phyloP scores from a whole-genome alignment of 2,888 invertebrate species.

The Phyto melanocephala region DNA sequence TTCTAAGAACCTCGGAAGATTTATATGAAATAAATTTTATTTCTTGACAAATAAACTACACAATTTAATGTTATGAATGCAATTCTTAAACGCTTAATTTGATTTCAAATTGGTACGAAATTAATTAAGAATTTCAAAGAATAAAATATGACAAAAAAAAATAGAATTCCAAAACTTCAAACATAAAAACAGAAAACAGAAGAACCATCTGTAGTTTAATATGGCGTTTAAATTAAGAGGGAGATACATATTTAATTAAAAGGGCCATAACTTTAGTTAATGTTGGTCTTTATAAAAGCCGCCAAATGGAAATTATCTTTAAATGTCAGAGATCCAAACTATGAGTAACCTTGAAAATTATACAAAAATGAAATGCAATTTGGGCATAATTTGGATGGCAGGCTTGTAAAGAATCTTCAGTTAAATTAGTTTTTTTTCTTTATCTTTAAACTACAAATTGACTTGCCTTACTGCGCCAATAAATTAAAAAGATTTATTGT shows the following conservation, averaged over 20 bases:
- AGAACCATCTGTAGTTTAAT: not conserved
- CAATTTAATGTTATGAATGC: slow-evolving; percentile 20
- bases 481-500: too few relatives aligned
- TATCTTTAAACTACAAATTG: too few relatives aligned
- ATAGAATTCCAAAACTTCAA: not conserved
- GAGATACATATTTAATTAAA: not conserved
- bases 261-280: not conserved
- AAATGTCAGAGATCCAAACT: not conserved
- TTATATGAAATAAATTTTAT: not conserved
- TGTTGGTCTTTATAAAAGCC: not conserved
- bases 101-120: slow-evolving; percentile 48
- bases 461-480: too few relatives aligned
- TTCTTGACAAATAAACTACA: not conserved
- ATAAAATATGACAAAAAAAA: slow-evolving; percentile 23
- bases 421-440: too few relatives aligned
- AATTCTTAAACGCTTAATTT: slow-evolving; percentile 37
- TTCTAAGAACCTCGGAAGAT: not conserved
- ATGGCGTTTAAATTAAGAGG: not conserved
- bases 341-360: slow-evolving; percentile 17
- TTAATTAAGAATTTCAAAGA: slow-evolving; percentile 46
- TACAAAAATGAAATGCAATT: not conserved
- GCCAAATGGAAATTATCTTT: slow-evolving; percentile 9
- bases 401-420: too few relatives aligned
- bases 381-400: not conserved
- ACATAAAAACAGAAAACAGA: not conserved